phyloP scores from a whole-genome alignment of 2,797 vertebrate species.

The Apogon talboti region DNA sequence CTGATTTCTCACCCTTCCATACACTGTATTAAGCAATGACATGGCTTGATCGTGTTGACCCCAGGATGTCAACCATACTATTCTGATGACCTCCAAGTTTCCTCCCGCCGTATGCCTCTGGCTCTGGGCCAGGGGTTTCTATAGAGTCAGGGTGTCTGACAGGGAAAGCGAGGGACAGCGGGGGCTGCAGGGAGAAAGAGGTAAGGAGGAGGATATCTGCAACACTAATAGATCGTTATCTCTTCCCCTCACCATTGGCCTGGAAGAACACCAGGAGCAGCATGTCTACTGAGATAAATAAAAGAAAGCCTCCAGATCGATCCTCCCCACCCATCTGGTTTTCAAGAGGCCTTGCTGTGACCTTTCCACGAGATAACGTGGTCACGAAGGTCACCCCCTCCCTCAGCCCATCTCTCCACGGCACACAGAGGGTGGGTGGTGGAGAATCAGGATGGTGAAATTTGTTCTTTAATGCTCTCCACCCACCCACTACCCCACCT shows the following conservation, averaged over 20 bases:
- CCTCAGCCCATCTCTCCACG: slow-evolving; percentile 45
- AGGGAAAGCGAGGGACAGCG: slow-evolving; percentile 66
- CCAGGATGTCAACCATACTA: slow-evolving; percentile 55
- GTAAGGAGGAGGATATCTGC: slow-evolving; percentile 82
- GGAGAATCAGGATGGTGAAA: slow-evolving; percentile 64
- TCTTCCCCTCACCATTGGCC: slow-evolving; percentile 79
- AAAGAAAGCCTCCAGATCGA: slow-evolving; percentile 84
- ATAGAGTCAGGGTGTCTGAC: slow-evolving; percentile 67
- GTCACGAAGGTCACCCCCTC: slow-evolving; percentile 80
- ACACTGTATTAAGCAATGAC: slow-evolving; percentile 71
- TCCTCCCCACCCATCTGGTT: slow-evolving; percentile 77
- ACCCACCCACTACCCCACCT: slow-evolving; percentile 37
- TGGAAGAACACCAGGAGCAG: slow-evolving; percentile 84
- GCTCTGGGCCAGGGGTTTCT: slow-evolving; percentile 62
- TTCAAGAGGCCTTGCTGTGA: slow-evolving; percentile 81
- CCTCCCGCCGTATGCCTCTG: slow-evolving; percentile 68
- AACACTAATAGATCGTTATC: slow-evolving; percentile 89
- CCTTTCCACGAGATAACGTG: slow-evolving; percentile 85
- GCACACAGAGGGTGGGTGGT: slow-evolving; percentile 57
- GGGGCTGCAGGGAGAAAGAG: slow-evolving; percentile 62
- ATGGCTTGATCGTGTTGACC: slow-evolving; percentile 71
- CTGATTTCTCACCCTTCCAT: slow-evolving; percentile 56
- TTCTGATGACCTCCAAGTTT: slow-evolving; percentile 79
- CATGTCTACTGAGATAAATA: slow-evolving; percentile 87
- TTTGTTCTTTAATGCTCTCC: slow-evolving; percentile 51